Conservation (phyloP, 1,140 invertebrate genomes). For the Cydia pomonella region DNA sequence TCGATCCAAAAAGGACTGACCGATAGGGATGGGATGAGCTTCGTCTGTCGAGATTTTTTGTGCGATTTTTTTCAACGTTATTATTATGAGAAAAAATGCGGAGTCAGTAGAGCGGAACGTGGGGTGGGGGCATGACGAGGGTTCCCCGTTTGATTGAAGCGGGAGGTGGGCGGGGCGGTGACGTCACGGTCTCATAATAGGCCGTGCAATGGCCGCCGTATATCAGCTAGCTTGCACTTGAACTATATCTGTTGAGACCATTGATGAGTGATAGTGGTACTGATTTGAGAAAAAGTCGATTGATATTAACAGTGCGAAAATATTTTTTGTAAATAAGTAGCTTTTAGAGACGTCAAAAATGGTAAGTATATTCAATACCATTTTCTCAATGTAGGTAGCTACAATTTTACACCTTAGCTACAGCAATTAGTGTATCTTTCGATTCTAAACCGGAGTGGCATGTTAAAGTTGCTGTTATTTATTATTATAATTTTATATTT, state of each 20-base stretch:
- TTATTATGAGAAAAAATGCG: slow-evolving; percentile 80
- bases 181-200: slow-evolving; percentile 80
- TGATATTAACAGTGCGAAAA: neutral
- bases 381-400: no score
- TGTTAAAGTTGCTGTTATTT: no score
- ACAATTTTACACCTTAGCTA: no score
- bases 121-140: slow-evolving; percentile 77
- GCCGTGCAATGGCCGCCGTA: slow-evolving; percentile 78
- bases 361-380: no score
- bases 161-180: slow-evolving; percentile 75
- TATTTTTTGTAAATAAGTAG: neutral
- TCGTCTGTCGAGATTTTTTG: slow-evolving; percentile 78
- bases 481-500: no score
- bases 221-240: slow-evolving; percentile 73
- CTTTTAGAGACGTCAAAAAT: no score
- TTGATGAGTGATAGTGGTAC: slow-evolving; percentile 27
- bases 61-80: slow-evolving; percentile 78
- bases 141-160: slow-evolving; percentile 79
- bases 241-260: slow-evolving; percentile 51
- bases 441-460: no score
- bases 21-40: slow-evolving; percentile 72
- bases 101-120: slow-evolving; percentile 77
- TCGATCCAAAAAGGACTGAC: slow-evolving; percentile 63
- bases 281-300: slow-evolving; percentile 1
- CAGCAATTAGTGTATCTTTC: no score